Evolutionary conservation across 2,888 invertebrate species (phyloP), one percentile per base, ranked within the genome.

Genomic region (Luperina nickerlii): DNA sequence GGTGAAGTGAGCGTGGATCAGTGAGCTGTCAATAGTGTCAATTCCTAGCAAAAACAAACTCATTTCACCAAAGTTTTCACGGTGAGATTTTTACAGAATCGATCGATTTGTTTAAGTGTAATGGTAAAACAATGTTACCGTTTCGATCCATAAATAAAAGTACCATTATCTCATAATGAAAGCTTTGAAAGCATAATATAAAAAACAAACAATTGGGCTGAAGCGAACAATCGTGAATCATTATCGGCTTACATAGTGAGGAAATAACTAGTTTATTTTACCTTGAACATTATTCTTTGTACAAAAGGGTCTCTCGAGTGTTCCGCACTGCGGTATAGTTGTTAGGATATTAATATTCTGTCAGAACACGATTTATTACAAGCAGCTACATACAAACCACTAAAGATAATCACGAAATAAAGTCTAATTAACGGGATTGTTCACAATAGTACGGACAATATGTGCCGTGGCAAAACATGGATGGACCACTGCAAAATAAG

Each of bases 321-420:
- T 57, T 85, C 74, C 74, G 81, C 76, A 79, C 20, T 74, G 77
- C 79, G 74, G 84, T 74, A 79, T 65, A 11, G 62, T 65, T 62
- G 57, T 67, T 78, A 70, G 38, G 60, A 68, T 80, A 82, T 13
- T 48, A 82, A 81, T 78, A 78, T 69, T 67, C 57, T 72, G 85
- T 74, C 75, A 82, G 68, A 87, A 68, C 38, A 76, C 20, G 69
- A 86, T 86, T 76, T 79, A 87, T 80, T 76, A 77, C 42, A 20
- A 77, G 65, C 54, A n/a, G 32, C 42, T 32, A 45, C 4, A n/a
- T 79, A 48, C 13, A 48, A 69, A 42, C 57, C 18, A 54, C n/a
- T 24, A 24, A 13, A 68, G 8, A 67, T 42, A 42, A 67, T 67
- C 8, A 42, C n/a, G 5, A 45, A 68, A 45, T 68, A 27, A n/a